Evolutionary conservation across 2,797 vertebrate genomes (phyloP), one percentile per base, ranked within the genome.

Genomic region (Oreonectes daqikongensis): DNA sequence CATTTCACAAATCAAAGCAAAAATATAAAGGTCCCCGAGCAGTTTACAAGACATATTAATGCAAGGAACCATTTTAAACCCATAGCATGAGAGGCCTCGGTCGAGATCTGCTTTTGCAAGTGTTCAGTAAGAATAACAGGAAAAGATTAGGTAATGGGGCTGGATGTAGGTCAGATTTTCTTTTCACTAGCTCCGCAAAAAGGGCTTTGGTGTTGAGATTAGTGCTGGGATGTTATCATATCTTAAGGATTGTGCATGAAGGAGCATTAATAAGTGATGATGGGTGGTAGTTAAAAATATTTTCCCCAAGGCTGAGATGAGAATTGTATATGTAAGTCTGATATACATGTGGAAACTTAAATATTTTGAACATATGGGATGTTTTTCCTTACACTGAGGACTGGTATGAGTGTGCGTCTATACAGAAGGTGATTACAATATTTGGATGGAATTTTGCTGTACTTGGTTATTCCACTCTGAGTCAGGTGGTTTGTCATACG

Each of bases 81-180:
- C 40, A 57, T 59, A 20, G 38, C 8, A 55, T 44, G 52, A 57
- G 46, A 68, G 30, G 65, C 38, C 38, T 69, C 57, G 55, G 52
- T 42, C 26, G 61, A 63, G 46, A 64, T 67, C 71, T 68, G 38
- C 40, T 57, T 69, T 26, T 75, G 61, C 53, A 46, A 79, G 75
- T 67, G 53, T 63, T 68, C 48, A 44, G 46, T 24, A 77, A 69
- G 50, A 82, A 79, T 78, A 84, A 85, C 82, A 77, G 80, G 80
- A 83, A 82, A 81, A 69, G 53, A 83, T 80, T 82, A 85, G 72
- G 80, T 81, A 84, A 86, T 80, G 74, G 50, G 53, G 24, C 63
- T 84, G 81, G 65, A 83, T 83, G 30, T 82, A 46, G 57, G 42
- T 81, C 71, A 79, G 61, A 17, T 55, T 81, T 69, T 75, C 48